Evolutionary conservation across 1,140 invertebrate species (phyloP), one percentile per base, ranked within the genome.

Genomic region (Protaetia brevitarsis): DNA sequence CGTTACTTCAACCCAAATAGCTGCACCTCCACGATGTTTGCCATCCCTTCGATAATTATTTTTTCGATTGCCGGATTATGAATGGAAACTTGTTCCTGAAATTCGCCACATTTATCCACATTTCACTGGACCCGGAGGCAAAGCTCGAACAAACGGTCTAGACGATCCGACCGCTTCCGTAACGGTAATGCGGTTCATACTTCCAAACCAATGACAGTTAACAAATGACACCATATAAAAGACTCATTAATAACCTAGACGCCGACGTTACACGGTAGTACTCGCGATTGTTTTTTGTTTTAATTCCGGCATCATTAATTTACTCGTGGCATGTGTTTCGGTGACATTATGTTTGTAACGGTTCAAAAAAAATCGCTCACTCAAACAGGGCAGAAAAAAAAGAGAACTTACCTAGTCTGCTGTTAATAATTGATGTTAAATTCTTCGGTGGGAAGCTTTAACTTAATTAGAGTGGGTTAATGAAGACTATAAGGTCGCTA

Each of bases 181-280:
- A 13, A 16, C 16, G 26, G 11, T 41, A 41, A 16, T 41, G 37
- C 13, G 16, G 41, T 51, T 51, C 21, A 2, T 23, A 23, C 41
- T 51, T 3, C 41, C 41, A 51, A 51, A 23, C 11, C 41, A 19
- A 51, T 19, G 41, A 51, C 41, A 51, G 41, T 7, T 51, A 23
- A 51, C 41, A 51, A 51, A 51, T 51, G 41, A 51, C 41, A 51
- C 41, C 41, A 51, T 51, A 51, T 51, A 51, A 21, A 51, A 51
- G 41, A 19, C 41, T 23, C 41, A 51, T 51, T 51, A 51, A 51
- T 51, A 51, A 51, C 26, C 41, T 19, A 51, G 41, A 10, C 19
- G 41, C 19, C 26, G 41, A 51, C 41, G 41, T 51, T 51, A 51
- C 41, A n/a, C n/a, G n/a, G n/a, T n/a, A 21, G 41, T 19, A 51